Percentiles rank a stretch among this genome's conserved stretches.
Evolutionary conservation across 2,797 vertebrate species (phyloP).

Genomic region (Knipowitschia caucasica): DNA sequence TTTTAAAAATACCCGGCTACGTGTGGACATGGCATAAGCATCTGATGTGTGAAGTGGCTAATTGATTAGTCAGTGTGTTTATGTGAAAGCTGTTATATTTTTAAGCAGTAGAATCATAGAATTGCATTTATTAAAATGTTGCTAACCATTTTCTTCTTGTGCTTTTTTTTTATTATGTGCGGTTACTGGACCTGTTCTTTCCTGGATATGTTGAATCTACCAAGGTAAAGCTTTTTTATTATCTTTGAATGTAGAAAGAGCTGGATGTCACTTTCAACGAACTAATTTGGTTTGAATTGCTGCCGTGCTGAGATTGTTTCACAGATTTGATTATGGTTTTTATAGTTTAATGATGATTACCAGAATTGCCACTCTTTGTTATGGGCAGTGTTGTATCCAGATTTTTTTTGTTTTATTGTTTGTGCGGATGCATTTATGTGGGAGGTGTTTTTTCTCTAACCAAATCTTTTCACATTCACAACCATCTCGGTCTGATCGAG

Average conservation of each 20-base stretch:
- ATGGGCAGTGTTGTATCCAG: too few species aligned
- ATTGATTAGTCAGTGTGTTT: background rate
- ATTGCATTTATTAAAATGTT: background rate
- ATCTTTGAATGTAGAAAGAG: too few species aligned
- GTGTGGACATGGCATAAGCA: too few species aligned
- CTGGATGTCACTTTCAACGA: background rate
- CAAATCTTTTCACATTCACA: too few species aligned
- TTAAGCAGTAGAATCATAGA: background rate
- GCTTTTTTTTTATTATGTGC: constrained; percentile 12
- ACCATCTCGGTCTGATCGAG: too few species aligned
- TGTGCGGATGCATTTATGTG: too few species aligned
- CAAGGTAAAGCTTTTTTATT: constrained; percentile 37
- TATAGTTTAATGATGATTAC: too few species aligned
- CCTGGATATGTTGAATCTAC: constrained; percentile 13
- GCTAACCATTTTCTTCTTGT: constrained; percentile 9
- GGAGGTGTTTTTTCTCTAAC: too few species aligned
- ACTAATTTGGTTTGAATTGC: background rate
- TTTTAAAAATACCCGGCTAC: too few species aligned
- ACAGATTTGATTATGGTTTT: background rate
- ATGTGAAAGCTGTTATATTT: background rate
- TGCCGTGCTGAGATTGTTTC: background rate
- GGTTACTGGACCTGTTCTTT: constrained; percentile 19
- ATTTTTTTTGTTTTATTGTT: too few species aligned
- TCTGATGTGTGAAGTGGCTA: background rate
- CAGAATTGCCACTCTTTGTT: too few species aligned